Base-by-base conservation (phyloP, 2,113 vertebrate species). In the Sterna hirundo region DNA sequence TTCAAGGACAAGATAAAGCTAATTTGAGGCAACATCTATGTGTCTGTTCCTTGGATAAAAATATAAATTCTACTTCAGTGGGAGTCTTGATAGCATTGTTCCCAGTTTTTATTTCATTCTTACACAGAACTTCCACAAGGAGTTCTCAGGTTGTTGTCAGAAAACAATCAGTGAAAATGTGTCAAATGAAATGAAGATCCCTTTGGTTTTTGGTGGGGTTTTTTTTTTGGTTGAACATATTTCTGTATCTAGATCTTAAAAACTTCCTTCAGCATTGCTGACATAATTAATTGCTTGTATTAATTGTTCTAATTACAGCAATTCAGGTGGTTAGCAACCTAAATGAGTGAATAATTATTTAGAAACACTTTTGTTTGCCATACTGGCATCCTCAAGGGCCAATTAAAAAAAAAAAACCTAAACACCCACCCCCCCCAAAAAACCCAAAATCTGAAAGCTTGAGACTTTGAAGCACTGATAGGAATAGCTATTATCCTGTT, bases 321-420 rank as follows among this genome's bases (percentile, higher is more conserved):
- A 42, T 90, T 88, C 83, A 81, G 47, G 85, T 93, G 71, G 66
- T 92, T 96, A 90, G 38, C 58, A 68, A 94, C 64, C 60, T 94
- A 78, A 96, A 75, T 90, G 64, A 80, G 11, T 18, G 15, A 32
- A 83, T 78, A 92, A 93, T 92, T 94, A 81, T 90, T 92, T 92
- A 81, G 68, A 93, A 96, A 80, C 29, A 83, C 29, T 86, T 95
- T 76, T 83, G 60, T 83, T 78, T 78, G 58, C 40, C 81, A 46
- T 62, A 70, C 42, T 83, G 60, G 68, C 68, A 66, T 91, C 36
- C 44, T 83, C 36, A 69, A 94, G 40, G 51, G 51, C 46, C 46
- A 92, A 72, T 86, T 83, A 55, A 62, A 82, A 85, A 80, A 62
- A 82, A 85, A 80, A 46, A 86, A 16, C 0, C 1, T 5, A 68